Evolutionary conservation across 2,888 invertebrate genomes (phyloP).

Genomic region (Nyleta sp.): DNA sequence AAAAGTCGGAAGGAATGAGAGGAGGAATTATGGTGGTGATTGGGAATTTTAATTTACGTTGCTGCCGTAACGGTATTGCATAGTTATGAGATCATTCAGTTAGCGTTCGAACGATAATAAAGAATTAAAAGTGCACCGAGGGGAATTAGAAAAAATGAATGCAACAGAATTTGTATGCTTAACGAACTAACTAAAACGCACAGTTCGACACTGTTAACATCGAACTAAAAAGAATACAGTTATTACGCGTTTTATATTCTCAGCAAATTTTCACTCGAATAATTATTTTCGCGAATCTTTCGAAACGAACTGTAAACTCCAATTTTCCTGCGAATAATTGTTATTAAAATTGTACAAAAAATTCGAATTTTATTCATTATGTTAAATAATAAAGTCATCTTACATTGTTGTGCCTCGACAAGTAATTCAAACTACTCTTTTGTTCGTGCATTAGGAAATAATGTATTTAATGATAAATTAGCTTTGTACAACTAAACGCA

Average conservation of each 20-base stretch:
- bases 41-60: conserved; percentile 32
- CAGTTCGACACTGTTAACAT: neutral
- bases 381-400: no score
- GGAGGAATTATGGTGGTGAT: conserved; percentile 13
- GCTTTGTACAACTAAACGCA: no score
- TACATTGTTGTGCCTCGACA: no score
- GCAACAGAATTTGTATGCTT: conserved; percentile 16
- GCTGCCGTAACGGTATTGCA: conserved; percentile 28
- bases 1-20: conserved; percentile 12
- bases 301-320: no score
- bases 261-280: no score
- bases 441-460: no score
- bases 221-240: conserved; percentile 1
- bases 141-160: conserved; percentile 23
- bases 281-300: no score
- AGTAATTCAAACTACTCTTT: no score
- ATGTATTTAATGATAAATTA: no score
- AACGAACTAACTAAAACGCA: conserved; percentile 11
- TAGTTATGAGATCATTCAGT: conserved; percentile 26
- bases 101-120: conserved; percentile 26
- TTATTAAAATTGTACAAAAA: no score
- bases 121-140: conserved; percentile 29
- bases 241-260: neutral
- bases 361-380: no score
- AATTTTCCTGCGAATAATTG: no score